A percentile compares a stretch with the other conserved stretches of the same genome.
phyloP scores from a whole-genome alignment of 2,888 invertebrate genomes.

The Altica lythri region DNA sequence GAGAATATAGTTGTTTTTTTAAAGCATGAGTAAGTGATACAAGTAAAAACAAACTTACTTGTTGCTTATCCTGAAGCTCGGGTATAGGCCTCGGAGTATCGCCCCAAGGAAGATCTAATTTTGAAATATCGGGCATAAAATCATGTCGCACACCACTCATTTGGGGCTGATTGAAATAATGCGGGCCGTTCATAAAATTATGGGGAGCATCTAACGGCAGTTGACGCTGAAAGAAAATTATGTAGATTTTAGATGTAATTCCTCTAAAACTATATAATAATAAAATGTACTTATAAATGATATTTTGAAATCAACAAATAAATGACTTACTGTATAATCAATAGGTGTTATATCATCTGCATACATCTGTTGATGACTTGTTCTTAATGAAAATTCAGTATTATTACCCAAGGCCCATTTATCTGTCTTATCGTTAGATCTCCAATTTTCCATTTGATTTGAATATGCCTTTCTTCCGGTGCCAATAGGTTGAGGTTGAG shows the following conservation, averaged over 20 bases:
- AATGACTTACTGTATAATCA: conserved; percentile 55
- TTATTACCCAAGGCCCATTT: conserved; percentile 36
- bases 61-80: conserved; percentile 55
- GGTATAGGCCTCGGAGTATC: conserved; percentile 44
- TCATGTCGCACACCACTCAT: conserved; percentile 48
- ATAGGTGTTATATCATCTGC: conserved; percentile 59
- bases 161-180: conserved; percentile 43
- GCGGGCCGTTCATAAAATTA: conserved; percentile 49
- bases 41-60: conserved; percentile 50
- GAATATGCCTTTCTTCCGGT: conserved; percentile 72
- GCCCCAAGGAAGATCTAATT: conserved; percentile 52
- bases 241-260: too few relatives aligned
- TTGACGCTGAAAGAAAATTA: conserved; percentile 46
- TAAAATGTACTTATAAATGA: too few relatives aligned
- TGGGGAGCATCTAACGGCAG: conserved; percentile 49
- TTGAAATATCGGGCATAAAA: conserved; percentile 49
- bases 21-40: too few relatives aligned
- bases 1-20: neutral
- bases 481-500: conserved; percentile 74
- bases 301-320: conserved; percentile 3
- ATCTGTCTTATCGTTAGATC: conserved; percentile 29
- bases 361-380: conserved; percentile 47
- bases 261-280: too few relatives aligned
- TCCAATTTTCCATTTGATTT: conserved; percentile 43
- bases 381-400: conserved; percentile 45